Evolutionary conservation across 2,888 invertebrate species (phyloP), one percentile per base, ranked within the genome.

Genomic region (Ophion ellenae): DNA sequence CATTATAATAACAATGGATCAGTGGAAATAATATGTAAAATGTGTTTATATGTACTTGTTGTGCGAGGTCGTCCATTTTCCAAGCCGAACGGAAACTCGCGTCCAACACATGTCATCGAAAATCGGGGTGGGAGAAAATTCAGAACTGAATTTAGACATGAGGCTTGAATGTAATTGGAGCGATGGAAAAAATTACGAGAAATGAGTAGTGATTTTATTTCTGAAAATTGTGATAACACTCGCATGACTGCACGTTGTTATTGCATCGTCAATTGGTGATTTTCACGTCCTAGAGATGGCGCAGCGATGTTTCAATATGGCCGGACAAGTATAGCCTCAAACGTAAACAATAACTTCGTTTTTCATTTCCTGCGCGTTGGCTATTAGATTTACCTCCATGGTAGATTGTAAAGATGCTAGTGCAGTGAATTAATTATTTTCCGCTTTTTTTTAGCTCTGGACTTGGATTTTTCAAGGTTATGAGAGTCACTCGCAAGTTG

Each of bases 61-160:
- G 77, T 11, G 73, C 61, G 24, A 77, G 24, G 61, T 85, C 74
- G 36, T 85, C 82, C 85, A 85, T 85, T 73, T 85, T 69, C 73
- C 36, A 5, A 20, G 69, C 6, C 36, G 11, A 10, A 10, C 61
- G 3, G 40, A 63, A 53, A 73, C 66, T 66, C 53, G 40, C 10
- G 40, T 73, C 11, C 36, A 61, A 53, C 45, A 76, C 70, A 71
- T 66, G 57, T 64, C 53, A 28, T 75, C 10, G 45, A 20, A 63
- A 28, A 64, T 32, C 32, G 20, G 17, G 3, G 2, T 63, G 14
- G n/a, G 28, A 45, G 47, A 45, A 75, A 24, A 17, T 28, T 64
- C 9, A 10, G 4, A 45, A 28, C 45, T 4, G 17, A 75, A 28
- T 32, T 64, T 47, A 20, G 28, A 45, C 47, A 14, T 36, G 9